Evolutionary conservation across 2,888 invertebrate genomes (phyloP).

Genomic region (Hedychridium roseum): DNA sequence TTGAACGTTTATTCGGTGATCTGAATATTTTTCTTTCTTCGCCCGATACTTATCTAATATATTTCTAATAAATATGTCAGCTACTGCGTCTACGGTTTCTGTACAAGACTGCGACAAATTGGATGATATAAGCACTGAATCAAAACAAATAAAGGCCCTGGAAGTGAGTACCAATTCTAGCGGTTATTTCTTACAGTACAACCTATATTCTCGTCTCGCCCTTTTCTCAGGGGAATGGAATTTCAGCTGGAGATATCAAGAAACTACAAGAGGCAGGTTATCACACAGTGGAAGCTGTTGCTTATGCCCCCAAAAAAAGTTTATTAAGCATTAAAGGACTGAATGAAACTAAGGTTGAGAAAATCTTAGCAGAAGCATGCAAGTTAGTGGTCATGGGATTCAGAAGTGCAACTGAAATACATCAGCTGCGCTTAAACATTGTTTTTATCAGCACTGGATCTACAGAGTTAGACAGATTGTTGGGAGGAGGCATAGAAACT

Average conservation of each 20-base stretch:
- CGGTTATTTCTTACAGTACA: neutral
- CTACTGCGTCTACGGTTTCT: conserved; percentile 40
- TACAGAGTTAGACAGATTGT: conserved; percentile 88
- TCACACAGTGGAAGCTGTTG: conserved; percentile 94
- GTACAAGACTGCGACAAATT: conserved; percentile 44
- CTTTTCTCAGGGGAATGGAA: conserved; percentile 90
- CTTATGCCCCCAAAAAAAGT: conserved; percentile 93
- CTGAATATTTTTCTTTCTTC: too few species aligned
- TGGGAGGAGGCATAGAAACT: conserved; percentile 97
- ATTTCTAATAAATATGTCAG: conserved; percentile 29
- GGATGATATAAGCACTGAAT: conserved; percentile 42
- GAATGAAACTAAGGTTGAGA: conserved; percentile 97
- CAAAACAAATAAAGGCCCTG: conserved; percentile 51
- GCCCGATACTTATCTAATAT: neutral
- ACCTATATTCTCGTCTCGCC: too few species aligned
- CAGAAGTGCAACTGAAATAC: conserved; percentile 95
- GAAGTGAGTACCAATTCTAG: conserved; percentile 39
- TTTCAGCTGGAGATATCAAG: conserved; percentile 89
- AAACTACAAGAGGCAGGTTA: conserved; percentile 93
- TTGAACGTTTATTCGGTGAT: too few species aligned
- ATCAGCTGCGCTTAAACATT: conserved; percentile 93
- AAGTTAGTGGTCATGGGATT: conserved; percentile 98
- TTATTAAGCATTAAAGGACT: conserved; percentile 91
- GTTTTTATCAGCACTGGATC: conserved; percentile 96
- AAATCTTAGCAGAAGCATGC: conserved; percentile 86